Conservation (phyloP, 2,888 invertebrate genomes). For the Brachycybe producta region DNA sequence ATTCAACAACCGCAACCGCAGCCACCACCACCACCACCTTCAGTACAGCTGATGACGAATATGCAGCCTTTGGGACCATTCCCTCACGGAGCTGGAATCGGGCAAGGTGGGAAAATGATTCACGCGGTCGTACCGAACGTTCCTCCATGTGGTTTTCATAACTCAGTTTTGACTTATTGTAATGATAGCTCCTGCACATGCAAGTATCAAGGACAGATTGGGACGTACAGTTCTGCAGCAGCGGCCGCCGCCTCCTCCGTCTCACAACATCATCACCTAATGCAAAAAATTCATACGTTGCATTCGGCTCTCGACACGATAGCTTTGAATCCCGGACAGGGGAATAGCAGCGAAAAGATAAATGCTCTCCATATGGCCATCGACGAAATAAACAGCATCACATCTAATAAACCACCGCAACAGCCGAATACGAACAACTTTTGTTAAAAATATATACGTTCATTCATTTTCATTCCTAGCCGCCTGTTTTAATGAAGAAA, state of each 20-base stretch:
- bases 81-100: constrained; percentile 2
- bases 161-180: constrained; percentile 11
- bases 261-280: constrained; percentile 11
- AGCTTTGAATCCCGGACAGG: constrained; percentile 18
- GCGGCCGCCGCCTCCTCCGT: too few relatives aligned
- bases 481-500: not conserved
- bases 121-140: too few relatives aligned
- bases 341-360: constrained; percentile 18
- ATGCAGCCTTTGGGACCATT: not conserved
- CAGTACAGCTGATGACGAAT: too few relatives aligned
- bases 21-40: not conserved
- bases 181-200: constrained; percentile 12
- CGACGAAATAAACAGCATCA: too few relatives aligned
- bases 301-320: constrained; percentile 25
- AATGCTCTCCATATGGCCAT: constrained; percentile 18
- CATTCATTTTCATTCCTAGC: not conserved
- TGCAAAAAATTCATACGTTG: constrained; percentile 22
- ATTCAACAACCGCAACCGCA: not conserved
- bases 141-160: constrained; percentile 4
- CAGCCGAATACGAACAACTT: not conserved
- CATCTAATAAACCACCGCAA: not conserved
- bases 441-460: not conserved
- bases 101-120: constrained; percentile 8
- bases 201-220: constrained; percentile 15
- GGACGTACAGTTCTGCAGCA: too few relatives aligned